phyloP scores from a whole-genome alignment of 2,888 invertebrate species.

The Phyllotreta cruciferae region DNA sequence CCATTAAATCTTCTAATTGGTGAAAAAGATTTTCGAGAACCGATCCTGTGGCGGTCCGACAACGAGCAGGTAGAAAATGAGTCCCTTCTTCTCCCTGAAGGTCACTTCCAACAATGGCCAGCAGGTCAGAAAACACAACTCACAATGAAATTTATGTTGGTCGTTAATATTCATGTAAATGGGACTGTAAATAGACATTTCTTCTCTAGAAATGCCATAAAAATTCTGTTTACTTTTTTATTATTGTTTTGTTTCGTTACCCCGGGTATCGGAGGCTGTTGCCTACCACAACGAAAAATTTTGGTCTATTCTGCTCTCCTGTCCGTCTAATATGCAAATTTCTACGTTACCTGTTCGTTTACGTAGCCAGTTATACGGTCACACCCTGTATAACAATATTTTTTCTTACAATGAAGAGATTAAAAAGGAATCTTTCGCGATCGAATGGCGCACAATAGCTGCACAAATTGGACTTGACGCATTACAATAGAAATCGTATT shows the following conservation, averaged over 20 bases:
- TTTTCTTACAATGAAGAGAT: no score
- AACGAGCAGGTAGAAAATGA: constrained; percentile 45
- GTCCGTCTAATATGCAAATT: constrained; percentile 11
- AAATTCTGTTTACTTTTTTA: constrained; percentile 45
- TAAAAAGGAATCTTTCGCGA: no score
- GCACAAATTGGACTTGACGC: no score
- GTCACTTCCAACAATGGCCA: constrained; percentile 46
- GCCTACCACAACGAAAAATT: constrained; percentile 17
- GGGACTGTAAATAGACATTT: constrained; percentile 47
- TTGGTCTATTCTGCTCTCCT: constrained; percentile 17
- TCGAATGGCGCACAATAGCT: no score
- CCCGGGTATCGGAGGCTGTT: constrained; percentile 12
- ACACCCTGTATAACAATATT: no score
- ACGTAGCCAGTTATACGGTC: no score
- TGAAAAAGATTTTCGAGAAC: constrained; percentile 1
- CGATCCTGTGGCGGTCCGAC: constrained; percentile 29
- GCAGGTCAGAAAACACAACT: constrained; percentile 48
- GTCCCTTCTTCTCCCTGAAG: constrained; percentile 42
- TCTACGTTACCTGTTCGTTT: no score
- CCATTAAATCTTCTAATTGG: not conserved
- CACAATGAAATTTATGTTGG: constrained; percentile 49
- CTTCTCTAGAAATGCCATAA: constrained; percentile 44
- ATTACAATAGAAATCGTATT: not conserved
- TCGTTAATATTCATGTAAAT: constrained; percentile 50
- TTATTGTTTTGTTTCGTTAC: constrained; percentile 33